phyloP scores from a whole-genome alignment of 2,113 vertebrate species.

The Eonycteris spelaea region DNA sequence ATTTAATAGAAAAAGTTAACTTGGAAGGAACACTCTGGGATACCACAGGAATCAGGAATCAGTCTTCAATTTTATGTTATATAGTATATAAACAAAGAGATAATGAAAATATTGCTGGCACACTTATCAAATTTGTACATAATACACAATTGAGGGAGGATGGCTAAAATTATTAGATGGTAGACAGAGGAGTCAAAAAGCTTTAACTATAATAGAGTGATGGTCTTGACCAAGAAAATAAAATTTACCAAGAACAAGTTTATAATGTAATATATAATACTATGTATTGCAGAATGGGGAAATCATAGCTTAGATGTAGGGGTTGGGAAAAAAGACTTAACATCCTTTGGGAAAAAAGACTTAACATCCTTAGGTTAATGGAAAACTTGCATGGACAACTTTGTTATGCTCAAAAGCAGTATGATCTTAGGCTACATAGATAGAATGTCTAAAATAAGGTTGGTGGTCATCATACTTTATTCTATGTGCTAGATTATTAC shows the following conservation, averaged over 20 bases:
- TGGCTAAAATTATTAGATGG: neutral
- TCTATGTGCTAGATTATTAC: neutral
- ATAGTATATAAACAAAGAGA: neutral
- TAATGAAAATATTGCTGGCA: constrained; percentile 2
- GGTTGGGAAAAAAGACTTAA: neutral
- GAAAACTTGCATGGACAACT: neutral
- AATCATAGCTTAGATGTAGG: neutral
- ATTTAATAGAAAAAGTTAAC: neutral
- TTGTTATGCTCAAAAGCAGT: neutral
- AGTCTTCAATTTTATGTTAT: constrained; percentile 6
- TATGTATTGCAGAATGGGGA: neutral
- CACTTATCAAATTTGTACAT: neutral
- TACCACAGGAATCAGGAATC: neutral
- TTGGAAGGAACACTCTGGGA: neutral
- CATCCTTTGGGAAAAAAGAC: neutral
- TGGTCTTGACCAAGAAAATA: neutral
- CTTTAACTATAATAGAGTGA: neutral
- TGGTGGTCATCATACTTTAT: neutral
- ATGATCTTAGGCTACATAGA: neutral
- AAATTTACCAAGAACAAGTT: constrained; percentile 3
- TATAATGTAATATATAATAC: constrained; percentile 5
- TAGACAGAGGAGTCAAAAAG: neutral
- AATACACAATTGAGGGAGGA: neutral
- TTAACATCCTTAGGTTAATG: neutral
- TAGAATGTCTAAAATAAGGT: neutral